Evolutionary conservation across 2,113 vertebrate species (phyloP), one percentile per base, ranked within the genome.

Genomic region (Henicopernis longicauda): DNA sequence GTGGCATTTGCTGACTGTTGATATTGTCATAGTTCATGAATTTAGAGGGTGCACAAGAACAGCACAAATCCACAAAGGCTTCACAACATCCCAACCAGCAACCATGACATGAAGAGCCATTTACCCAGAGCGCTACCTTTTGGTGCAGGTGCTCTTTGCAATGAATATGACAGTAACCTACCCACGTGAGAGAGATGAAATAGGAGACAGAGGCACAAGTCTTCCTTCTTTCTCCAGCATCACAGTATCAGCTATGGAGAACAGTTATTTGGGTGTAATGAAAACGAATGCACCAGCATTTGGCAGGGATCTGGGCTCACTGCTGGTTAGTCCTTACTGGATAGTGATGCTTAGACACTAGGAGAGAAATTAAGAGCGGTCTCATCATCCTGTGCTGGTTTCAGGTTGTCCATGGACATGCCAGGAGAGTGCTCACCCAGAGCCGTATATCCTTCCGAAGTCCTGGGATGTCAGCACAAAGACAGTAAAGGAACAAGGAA

Each of bases 71-170:
- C 50, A 36, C 0, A 0, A 34, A 82, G 21, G 6, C 36, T n/a
- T 69, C 34, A 16, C 38, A 55, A 3, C 10, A 13, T 34, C 36
- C 47, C 40, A 72, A 12, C 12, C 74, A 65, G 40, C 13, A 57
- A 6, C 36, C 27, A 13, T 2, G 36, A 7, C 18, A 14, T 8
- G 13, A 83, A 2, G 2, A 72, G 40, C 23, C 34, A 29, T 20
- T 78, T 82, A 84, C 20, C 29, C 89, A 79, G 91, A 91, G 61
- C 86, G 94, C 26, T 55, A 78, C 57, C 69, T 94, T 82, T 96
- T 61, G 61, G 69, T 69, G 57, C 42, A 79, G 91, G 72, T 74
- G 23, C 73, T 82, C 13, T 65, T 79, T 89, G 57, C 61, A 79
- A 45, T 38, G 34, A 55, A 11, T n/a, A 4, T 3, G 0, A 11